Percentiles rank a stretch among this genome's conserved stretches.
Conservation (phyloP, 2,113 vertebrate species). For the Lampris incognitus region DNA sequence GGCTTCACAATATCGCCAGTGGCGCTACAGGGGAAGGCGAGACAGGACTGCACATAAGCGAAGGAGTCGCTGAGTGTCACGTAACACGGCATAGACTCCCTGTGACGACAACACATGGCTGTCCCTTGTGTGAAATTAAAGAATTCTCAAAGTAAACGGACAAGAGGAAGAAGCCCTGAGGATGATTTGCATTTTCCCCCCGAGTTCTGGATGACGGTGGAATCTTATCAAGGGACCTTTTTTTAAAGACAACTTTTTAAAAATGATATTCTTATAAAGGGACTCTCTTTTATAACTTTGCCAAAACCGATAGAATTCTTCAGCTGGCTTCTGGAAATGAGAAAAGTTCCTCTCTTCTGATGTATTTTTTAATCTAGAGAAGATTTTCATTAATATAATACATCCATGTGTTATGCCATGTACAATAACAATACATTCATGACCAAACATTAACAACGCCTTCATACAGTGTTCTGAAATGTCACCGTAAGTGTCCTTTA, state of each 20-base stretch:
- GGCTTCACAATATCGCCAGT: slow-evolving; percentile 82
- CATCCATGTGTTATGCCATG: too few species aligned
- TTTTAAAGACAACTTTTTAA: slow-evolving; percentile 48
- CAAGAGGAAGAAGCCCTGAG: slow-evolving; percentile 55
- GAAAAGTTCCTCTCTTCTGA: slow-evolving; percentile 37
- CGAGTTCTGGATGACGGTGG: slow-evolving; percentile 54
- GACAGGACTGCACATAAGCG: slow-evolving; percentile 69
- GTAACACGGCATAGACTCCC: slow-evolving; percentile 15
- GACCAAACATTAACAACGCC: slow-evolving; percentile 26
- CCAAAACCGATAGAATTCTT: slow-evolving; percentile 61
- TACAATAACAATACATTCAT: slow-evolving; percentile 31
- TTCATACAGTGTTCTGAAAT: slow-evolving; percentile 46
- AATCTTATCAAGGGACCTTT: slow-evolving; percentile 71
- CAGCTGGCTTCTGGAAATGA: slow-evolving; percentile 78
- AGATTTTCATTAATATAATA: slow-evolving; percentile 37
- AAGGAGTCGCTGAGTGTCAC: slow-evolving; percentile 83
- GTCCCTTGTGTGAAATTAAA: slow-evolving; percentile 43
- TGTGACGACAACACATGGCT: slow-evolving; percentile 17
- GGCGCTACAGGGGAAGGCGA: slow-evolving; percentile 84
- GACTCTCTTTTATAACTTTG: slow-evolving; percentile 68
- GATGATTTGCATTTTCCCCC: slow-evolving; percentile 56
- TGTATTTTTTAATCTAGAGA: slow-evolving; percentile 31
- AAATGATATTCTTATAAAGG: slow-evolving; percentile 53
- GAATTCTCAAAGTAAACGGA: slow-evolving; percentile 51
- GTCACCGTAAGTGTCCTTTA: slow-evolving; percentile 55